A percentile compares a stretch with the other conserved stretches of the same genome.
Evolutionary conservation across 2,888 invertebrate species (phyloP).

Genomic region (Biston betularia): DNA sequence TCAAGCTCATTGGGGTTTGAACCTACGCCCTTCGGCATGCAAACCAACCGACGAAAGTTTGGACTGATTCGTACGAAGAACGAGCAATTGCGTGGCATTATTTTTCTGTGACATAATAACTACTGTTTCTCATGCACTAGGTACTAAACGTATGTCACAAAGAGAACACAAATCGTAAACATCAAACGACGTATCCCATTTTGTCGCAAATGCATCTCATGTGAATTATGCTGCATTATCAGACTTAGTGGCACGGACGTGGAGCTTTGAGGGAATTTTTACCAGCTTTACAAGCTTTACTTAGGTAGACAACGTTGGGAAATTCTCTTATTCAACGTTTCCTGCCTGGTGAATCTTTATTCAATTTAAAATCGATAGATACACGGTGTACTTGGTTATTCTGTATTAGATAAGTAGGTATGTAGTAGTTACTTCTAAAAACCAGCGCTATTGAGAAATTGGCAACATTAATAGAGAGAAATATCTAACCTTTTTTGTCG

Average conservation of each 20-base stretch:
- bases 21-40: too few relatives aligned
- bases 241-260: conserved; percentile 32
- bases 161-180: background rate
- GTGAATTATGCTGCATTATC: conserved; percentile 36
- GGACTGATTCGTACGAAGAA: too few relatives aligned
- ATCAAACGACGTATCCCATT: conserved; percentile 11
- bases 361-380: background rate
- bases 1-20: too few relatives aligned
- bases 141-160: background rate
- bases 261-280: conserved; percentile 31
- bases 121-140: background rate
- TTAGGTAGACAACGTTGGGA: background rate
- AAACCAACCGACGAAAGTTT: too few relatives aligned
- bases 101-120: too few relatives aligned
- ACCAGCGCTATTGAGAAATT: too few relatives aligned
- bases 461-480: too few relatives aligned
- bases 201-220: conserved; percentile 37
- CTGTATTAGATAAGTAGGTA: too few relatives aligned
- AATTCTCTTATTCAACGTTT: background rate
- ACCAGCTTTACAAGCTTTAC: conserved; percentile 1
- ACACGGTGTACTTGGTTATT: too few relatives aligned
- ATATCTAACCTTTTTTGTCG: too few relatives aligned
- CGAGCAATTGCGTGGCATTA: too few relatives aligned
- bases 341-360: background rate
- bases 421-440: too few relatives aligned